Percentiles rank a stretch among this genome's conserved stretches.
Evolutionary conservation across 1,140 invertebrate genomes (phyloP).

Genomic region (Sarcophaga bullata): DNA sequence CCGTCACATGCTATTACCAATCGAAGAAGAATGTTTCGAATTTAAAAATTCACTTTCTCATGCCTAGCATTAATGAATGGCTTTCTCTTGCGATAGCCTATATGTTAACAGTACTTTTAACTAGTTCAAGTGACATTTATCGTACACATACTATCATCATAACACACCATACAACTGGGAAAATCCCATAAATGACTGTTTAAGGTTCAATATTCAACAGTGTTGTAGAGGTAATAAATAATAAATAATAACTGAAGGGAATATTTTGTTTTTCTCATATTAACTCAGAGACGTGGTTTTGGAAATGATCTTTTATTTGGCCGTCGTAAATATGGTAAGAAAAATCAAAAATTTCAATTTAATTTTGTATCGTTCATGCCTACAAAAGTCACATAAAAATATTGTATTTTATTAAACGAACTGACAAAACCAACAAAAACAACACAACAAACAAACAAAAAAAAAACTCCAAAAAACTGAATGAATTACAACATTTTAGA

Average conservation of each 20-base stretch:
- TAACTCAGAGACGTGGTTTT: background rate
- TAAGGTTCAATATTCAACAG: background rate
- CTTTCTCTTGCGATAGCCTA: background rate
- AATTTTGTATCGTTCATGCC: background rate
- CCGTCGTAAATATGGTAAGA: constrained; percentile 9
- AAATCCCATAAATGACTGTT: background rate
- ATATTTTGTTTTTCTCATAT: constrained; percentile 1
- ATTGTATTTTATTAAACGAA: background rate
- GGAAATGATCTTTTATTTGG: constrained; percentile 32
- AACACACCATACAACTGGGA: background rate
- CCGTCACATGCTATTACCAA: too few relatives aligned
- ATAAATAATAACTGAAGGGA: background rate
- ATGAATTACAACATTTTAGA: constrained; percentile 12
- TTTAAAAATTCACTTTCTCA: background rate
- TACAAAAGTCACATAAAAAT: background rate
- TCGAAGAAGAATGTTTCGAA: background rate
- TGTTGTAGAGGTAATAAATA: constrained; percentile 13
- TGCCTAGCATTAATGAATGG: background rate
- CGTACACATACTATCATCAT: background rate
- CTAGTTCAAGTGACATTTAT: too few relatives aligned
- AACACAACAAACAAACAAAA: constrained; percentile 27
- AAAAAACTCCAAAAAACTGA: constrained; percentile 22
- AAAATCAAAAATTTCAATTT: background rate
- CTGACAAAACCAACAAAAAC: background rate
- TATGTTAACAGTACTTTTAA: background rate